A percentile compares a stretch with the other conserved stretches of the same genome.
phyloP scores from a whole-genome alignment of 1,140 invertebrate species.

The Euura lappo region DNA sequence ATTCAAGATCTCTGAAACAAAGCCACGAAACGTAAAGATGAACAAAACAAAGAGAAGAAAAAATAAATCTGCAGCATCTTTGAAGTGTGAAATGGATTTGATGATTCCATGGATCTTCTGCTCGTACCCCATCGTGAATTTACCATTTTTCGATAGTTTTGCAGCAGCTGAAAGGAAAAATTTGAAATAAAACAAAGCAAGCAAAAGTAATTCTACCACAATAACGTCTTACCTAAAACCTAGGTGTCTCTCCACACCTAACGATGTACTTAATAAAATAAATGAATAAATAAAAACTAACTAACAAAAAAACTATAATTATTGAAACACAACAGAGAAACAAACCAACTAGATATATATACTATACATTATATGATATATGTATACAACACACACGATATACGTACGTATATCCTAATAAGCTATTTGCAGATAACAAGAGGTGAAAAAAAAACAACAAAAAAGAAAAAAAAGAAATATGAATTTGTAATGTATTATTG shows the following conservation, averaged over 20 bases:
- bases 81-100: background rate
- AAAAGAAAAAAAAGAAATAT: conserved; percentile 17
- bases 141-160: background rate
- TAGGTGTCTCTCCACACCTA: conserved; percentile 31
- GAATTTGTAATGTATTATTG: conserved; percentile 46
- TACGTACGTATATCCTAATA: conserved; percentile 37
- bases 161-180: background rate
- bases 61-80: no score
- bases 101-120: background rate
- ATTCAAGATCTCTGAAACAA: conserved; percentile 5
- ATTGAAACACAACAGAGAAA: conserved; percentile 18
- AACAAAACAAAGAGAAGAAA: background rate
- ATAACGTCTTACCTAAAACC: conserved; percentile 9
- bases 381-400: conserved; percentile 18
- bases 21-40: background rate
- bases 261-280: conserved; percentile 43
- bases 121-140: background rate
- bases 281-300: conserved; percentile 16
- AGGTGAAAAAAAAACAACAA: conserved; percentile 16
- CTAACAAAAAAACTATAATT: conserved; percentile 1
- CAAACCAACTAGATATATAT: conserved; percentile 44
- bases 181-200: background rate
- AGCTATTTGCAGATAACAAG: conserved; percentile 42
- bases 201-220: background rate
- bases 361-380: conserved; percentile 30